These are phyloP conservation scores for Drosophila cognata DNA, from an alignment of 2,888 invertebrate species.

Conservation along the genomic window DNA sequence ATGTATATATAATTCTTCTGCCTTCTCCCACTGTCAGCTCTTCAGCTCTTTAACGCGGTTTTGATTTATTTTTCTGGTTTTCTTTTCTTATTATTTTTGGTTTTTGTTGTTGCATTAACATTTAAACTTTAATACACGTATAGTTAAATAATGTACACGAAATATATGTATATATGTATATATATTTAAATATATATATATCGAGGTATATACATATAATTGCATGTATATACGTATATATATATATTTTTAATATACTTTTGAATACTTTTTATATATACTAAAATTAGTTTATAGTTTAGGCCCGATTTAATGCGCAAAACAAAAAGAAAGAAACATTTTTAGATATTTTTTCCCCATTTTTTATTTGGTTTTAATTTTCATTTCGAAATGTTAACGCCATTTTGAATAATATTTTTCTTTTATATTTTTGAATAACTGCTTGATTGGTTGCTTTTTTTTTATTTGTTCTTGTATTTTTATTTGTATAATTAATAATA, in stretches of 20 bases:
- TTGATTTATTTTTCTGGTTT: constrained; percentile 46
- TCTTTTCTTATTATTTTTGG: constrained; percentile 25
- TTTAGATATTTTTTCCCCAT: constrained; percentile 38
- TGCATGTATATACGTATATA: constrained; percentile 47
- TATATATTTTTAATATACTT: constrained; percentile 40
- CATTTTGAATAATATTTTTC: constrained; percentile 42
- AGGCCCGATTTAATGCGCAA: constrained; percentile 64
- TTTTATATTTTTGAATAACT: constrained; percentile 32
- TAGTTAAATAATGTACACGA: constrained; percentile 80
- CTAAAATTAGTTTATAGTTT: constrained; percentile 73
- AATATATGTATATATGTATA: constrained; percentile 47
- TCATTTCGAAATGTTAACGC: constrained; percentile 54
- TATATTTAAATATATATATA: constrained; percentile 51
- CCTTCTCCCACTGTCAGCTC: constrained; percentile 32
- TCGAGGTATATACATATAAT: constrained; percentile 23
- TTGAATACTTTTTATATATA: constrained; percentile 56
- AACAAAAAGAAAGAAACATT: constrained; percentile 36
- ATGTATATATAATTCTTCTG: constrained; percentile 60
- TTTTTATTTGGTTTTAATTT: constrained; percentile 36
- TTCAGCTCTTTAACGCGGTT: constrained; percentile 40
- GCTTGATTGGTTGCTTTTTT: constrained; percentile 26
- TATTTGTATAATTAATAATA: constrained; percentile 68
- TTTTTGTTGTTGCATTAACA: constrained; percentile 62
- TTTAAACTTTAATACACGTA: constrained; percentile 78
- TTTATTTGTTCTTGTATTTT: constrained; percentile 42